phyloP scores from a whole-genome alignment of 2,888 invertebrate species.

The Scaeva pyrastri region DNA sequence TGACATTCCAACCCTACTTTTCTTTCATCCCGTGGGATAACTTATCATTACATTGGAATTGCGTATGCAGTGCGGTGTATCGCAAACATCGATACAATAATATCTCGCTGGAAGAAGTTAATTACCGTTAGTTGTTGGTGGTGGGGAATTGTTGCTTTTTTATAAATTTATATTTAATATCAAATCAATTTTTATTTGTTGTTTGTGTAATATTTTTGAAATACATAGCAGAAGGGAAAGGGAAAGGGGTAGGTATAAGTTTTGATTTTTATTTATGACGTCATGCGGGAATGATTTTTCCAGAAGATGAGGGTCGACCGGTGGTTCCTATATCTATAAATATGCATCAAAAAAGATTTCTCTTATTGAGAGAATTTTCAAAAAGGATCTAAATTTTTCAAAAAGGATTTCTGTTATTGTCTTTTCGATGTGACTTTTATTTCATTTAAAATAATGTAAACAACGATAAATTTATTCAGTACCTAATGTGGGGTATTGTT shows the following conservation, averaged over 20 bases:
- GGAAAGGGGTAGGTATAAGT: slow-evolving; percentile 32
- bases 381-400: slow-evolving; percentile 45
- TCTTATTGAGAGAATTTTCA: slow-evolving; percentile 33
- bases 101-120: slow-evolving; percentile 32
- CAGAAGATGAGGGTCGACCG: slow-evolving; percentile 57
- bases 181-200: slow-evolving; percentile 59
- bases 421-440: slow-evolving; percentile 52
- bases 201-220: background rate
- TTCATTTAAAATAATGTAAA: slow-evolving; percentile 71
- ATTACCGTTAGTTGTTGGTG: slow-evolving; percentile 37
- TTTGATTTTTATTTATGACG: slow-evolving; percentile 63
- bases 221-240: background rate
- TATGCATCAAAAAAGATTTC: slow-evolving; percentile 3
- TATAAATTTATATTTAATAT: slow-evolving; percentile 51
- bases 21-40: slow-evolving; percentile 27
- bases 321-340: background rate
- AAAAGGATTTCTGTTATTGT: slow-evolving; percentile 57
- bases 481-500: too few relatives aligned
- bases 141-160: slow-evolving; percentile 51
- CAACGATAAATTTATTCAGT: slow-evolving; percentile 62
- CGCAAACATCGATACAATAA: too few relatives aligned
- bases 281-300: slow-evolving; percentile 62
- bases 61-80: slow-evolving; percentile 31
- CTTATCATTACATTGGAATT: slow-evolving; percentile 46
- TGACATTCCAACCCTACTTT: slow-evolving; percentile 28